phyloP scores from a whole-genome alignment of 2,888 invertebrate genomes.

The Sylvicola cinctus region DNA sequence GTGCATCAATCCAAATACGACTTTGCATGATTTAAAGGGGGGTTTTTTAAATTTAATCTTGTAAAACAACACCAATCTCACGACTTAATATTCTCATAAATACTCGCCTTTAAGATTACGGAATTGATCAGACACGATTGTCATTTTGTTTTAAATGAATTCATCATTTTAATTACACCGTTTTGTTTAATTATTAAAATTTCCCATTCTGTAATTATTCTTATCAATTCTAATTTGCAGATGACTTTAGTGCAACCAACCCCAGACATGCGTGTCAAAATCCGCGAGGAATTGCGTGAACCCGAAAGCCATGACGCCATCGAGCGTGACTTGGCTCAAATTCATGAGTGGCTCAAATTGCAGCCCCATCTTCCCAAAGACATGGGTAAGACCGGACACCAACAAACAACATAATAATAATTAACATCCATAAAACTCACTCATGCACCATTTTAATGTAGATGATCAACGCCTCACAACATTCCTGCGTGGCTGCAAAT shows the following conservation, averaged over 20 bases:
- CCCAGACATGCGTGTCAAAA: slow-evolving; percentile 43
- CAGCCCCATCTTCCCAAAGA: slow-evolving; percentile 44
- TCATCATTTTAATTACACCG: too few relatives aligned
- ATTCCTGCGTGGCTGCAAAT: slow-evolving; percentile 69
- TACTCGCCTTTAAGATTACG: too few relatives aligned
- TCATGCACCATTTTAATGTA: slow-evolving; percentile 17
- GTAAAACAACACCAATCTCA: not conserved
- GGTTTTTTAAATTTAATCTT: not conserved
- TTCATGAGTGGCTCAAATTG: slow-evolving; percentile 46
- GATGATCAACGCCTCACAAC: slow-evolving; percentile 62
- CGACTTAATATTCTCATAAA: not conserved
- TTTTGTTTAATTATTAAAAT: too few relatives aligned
- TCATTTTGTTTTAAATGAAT: too few relatives aligned
- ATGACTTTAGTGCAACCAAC: slow-evolving; percentile 43
- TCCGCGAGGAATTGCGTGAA: slow-evolving; percentile 48
- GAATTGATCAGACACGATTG: too few relatives aligned
- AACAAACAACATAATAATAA: too few relatives aligned
- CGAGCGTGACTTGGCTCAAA: slow-evolving; percentile 35
- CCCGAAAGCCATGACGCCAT: slow-evolving; percentile 30
- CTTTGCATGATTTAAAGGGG: not conserved
- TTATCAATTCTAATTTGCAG: slow-evolving; percentile 10
- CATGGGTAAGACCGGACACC: slow-evolving; percentile 30
- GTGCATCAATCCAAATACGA: not conserved
- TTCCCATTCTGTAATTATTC: not conserved
- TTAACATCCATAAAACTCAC: too few relatives aligned